Evolutionary conservation across 1,140 invertebrate genomes (phyloP), one percentile per base, ranked within the genome.

Genomic region (Chymomyza costata): DNA sequence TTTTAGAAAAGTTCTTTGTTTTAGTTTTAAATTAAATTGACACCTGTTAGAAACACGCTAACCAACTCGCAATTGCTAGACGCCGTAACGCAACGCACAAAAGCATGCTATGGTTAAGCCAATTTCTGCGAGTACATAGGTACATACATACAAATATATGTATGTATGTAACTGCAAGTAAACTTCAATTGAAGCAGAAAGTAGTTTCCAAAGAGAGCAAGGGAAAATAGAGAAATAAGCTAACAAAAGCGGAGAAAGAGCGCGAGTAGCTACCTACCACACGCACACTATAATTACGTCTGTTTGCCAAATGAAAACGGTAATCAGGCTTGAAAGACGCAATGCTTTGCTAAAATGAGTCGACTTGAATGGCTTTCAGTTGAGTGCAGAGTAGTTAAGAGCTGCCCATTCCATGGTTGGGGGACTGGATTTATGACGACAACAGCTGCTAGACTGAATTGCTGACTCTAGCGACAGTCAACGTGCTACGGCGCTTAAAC

Each of bases 261-360:
- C n/a, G n/a, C n/a, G n/a, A n/a, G n/a, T n/a, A n/a, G n/a, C n/a
- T n/a, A n/a, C n/a, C n/a, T n/a, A n/a, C n/a, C 70, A 51, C 49
- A 59, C 53, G 28, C 50, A 70, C 54, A 66, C 66, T 69, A 71
- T 76, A 76, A 76, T 76, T 76, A 76, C 66, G 71, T 78, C 71
- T 76, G 71, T 78, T 76, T 76, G 66, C 66, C 64, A 78, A 78
- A 71, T 78, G 71, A 66, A 78, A 76, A 65, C 71, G 71, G 71
- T 76, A 76, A 76, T 76, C 71, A 76, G 71, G 56, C 71, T 74
- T 76, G 70, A 76, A 76, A 76, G 71, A 69, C 70, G 70, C 70
- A 76, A 76, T 78, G 65, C 58, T 21, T 61, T 57, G 46, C 67
- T 55, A 37, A 58, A 31, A 40, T 69, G 70, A 74, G 25, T 16